Evolutionary conservation across 2,113 vertebrate species (phyloP), one percentile per base, ranked within the genome.

Genomic region (Leuciscus idus): DNA sequence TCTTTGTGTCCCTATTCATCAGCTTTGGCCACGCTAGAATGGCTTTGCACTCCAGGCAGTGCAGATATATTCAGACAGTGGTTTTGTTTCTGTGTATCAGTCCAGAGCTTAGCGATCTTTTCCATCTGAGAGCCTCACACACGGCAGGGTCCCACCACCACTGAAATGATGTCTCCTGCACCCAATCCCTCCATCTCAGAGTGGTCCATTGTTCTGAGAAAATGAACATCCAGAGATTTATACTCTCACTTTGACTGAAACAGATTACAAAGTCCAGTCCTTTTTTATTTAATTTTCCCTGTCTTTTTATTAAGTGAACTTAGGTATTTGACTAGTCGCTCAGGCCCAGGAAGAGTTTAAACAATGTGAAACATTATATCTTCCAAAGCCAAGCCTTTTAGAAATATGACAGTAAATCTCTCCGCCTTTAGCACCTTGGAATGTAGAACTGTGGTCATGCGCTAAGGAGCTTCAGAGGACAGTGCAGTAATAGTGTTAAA

Each of bases 401-500:
- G 7, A 50, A 64, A 19, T 70, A 52, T 52, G 19, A 46, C n/a
- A 52, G 64, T 50, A 81, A 21, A 81, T 81, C 78, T 81, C 68
- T 15, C 39, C 12, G n/a, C 61, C 12, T 81, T 81, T 3, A 28
- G 10, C 43, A 52, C 79, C 39, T 48, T 36, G 50, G 77, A 43
- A 23, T 23, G 4, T 78, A n/a, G 59, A 61, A 64, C 30, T 64
- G 6, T 19, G 43, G 12, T 66, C 10, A 30, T 48, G 36, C 2
- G 1, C 48, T 17, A 10, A 64, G 59, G 7, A 46, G 36, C 23
- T 82, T 55, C 26, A 82, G n/a, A 82, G 17, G 17, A 19, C 8
- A 33, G 15, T 64, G 8, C 11, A 23, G 43, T 33, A 4, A 81
- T 17, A 46, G 13, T 64, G 59, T 81, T 48, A 48, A 11, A 81